phyloP scores from a whole-genome alignment of 53 echinoderm and acorn worm genomes.

The Antedon mediterranea region DNA sequence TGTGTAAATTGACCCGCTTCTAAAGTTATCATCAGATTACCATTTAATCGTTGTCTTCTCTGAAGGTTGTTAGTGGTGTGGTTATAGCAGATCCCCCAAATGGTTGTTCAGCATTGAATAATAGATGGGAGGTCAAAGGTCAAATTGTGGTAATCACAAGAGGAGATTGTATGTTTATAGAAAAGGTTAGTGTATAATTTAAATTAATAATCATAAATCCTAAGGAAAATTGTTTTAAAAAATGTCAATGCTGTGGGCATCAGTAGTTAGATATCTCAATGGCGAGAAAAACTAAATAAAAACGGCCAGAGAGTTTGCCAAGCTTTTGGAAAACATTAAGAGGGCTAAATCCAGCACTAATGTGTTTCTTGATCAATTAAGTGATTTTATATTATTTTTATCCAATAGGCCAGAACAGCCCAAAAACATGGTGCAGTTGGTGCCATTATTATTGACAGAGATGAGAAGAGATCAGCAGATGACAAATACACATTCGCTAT shows the following conservation, averaged over 20 bases:
- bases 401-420: constrained; percentile 43
- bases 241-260: no score
- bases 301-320: no score
- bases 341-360: no score
- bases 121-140: constrained; percentile 34
- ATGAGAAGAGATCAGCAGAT: constrained; percentile 54
- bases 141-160: constrained; percentile 49
- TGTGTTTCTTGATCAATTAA: no score
- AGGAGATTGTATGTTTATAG: constrained; percentile 92
- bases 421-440: constrained; percentile 67
- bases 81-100: constrained; percentile 56
- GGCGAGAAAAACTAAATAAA: no score
- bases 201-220: no score
- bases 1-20: no score
- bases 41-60: not conserved
- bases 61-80: constrained; percentile 56
- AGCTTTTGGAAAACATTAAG: not conserved
- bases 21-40: no score
- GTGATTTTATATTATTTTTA: not conserved
- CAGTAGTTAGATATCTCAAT: no score
- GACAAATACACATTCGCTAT: constrained; percentile 72
- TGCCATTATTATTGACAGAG: constrained; percentile 74
- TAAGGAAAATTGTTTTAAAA: no score
- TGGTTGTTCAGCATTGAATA: constrained; percentile 48
- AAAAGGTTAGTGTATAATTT: constrained; percentile 61